phyloP scores from a whole-genome alignment of 2,888 invertebrate species.

The Mallateleia sp. region DNA sequence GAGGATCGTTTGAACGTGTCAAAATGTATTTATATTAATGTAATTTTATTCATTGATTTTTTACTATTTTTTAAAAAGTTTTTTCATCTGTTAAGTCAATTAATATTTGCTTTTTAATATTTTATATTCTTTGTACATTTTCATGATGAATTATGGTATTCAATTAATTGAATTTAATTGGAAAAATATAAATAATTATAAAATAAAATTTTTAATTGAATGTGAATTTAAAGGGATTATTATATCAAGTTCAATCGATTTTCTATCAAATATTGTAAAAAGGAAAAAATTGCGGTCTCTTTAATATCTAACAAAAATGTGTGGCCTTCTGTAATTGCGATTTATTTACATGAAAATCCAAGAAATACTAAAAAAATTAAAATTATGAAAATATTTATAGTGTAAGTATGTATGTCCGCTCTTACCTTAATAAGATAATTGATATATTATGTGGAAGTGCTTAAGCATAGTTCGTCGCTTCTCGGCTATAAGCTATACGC shows the following conservation, averaged over 20 bases:
- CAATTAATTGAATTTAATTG: no score
- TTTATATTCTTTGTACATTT: no score
- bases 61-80: not conserved
- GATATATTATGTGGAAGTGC: slow-evolving; percentile 12
- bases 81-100: no score
- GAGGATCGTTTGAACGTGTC: slow-evolving; percentile 14
- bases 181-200: no score
- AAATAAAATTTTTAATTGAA: no score
- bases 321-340: slow-evolving; percentile 65
- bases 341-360: slow-evolving; percentile 52
- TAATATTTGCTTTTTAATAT: no score
- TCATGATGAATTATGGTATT: no score
- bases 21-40: not conserved
- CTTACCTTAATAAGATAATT: slow-evolving; percentile 30
- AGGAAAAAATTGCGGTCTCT: slow-evolving; percentile 22
- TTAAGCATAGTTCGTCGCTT: no score
- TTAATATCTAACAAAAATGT: slow-evolving; percentile 63
- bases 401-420: slow-evolving; percentile 46
- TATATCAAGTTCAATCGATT: not conserved
- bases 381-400: slow-evolving; percentile 26
- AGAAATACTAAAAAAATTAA: slow-evolving; percentile 41
- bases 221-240: no score
- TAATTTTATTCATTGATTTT: not conserved
- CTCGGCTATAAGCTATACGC: no score
- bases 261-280: not conserved